Conservation (phyloP, 2,113 vertebrate species). For the Actinemys pallida region DNA sequence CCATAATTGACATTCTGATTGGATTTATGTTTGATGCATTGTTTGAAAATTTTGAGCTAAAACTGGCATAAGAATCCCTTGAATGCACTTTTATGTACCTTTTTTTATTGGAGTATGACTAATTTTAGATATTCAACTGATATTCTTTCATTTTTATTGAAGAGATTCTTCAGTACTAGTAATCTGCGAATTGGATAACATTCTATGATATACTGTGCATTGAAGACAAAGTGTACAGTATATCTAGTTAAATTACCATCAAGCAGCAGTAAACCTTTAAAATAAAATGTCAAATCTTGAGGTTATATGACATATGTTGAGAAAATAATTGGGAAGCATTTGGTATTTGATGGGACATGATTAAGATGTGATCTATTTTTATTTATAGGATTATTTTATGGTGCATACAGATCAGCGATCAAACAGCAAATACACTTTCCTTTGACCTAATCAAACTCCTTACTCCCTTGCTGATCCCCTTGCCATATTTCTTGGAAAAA, state of each 20-base stretch:
- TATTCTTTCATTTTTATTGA: conserved; percentile 70
- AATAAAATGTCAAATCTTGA: conserved; percentile 54
- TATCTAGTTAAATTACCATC: conserved; percentile 60
- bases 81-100: conserved; percentile 84
- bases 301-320: conserved; percentile 36
- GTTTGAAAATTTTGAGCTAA: conserved; percentile 77
- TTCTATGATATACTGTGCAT: conserved; percentile 34
- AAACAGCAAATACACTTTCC: conserved; percentile 64
- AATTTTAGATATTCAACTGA: conserved; percentile 79
- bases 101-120: conserved; percentile 80
- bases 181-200: conserved; percentile 59
- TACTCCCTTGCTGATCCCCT: conserved; percentile 53
- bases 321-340: conserved; percentile 62
- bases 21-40: conserved; percentile 75
- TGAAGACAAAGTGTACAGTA: conserved; percentile 54
- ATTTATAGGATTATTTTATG: conserved; percentile 70
- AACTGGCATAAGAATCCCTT: conserved; percentile 78
- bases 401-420: conserved; percentile 60
- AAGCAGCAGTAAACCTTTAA: conserved; percentile 63
- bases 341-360: conserved; percentile 62
- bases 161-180: conserved; percentile 68
- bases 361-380: conserved; percentile 68
- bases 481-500: conserved; percentile 59
- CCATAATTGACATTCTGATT: conserved; percentile 75
- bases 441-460: conserved; percentile 53